These are phyloP conservation scores for Apis dorsata DNA, from an alignment of 1,140 invertebrate species.

Conservation along the genomic window DNA sequence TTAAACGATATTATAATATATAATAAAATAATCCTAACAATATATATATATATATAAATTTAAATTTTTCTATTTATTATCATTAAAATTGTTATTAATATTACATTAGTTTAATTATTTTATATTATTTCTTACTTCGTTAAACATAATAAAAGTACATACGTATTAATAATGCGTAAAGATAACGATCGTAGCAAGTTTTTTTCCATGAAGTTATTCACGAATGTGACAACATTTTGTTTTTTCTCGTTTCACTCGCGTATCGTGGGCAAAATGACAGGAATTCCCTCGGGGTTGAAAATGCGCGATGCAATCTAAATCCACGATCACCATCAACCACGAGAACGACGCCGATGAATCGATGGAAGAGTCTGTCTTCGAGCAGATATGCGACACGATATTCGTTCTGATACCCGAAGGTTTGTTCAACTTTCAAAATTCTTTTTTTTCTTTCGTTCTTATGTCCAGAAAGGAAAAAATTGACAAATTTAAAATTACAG, in stretches of 20 bases:
- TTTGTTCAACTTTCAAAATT: not conserved
- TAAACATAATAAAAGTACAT: too few species aligned
- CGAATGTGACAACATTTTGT: not conserved
- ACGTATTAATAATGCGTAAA: not conserved
- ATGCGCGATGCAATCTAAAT: slow-evolving; percentile 45
- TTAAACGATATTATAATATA: too few species aligned
- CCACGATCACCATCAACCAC: slow-evolving; percentile 20
- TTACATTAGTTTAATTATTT: too few species aligned
- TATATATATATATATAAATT: too few species aligned
- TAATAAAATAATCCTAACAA: too few species aligned
- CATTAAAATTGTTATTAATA: too few species aligned
- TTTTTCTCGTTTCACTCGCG: not conserved
- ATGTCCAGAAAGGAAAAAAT: not conserved
- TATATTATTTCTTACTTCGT: too few species aligned
- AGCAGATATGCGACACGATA: slow-evolving; percentile 54
- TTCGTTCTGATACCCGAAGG: slow-evolving; percentile 49
- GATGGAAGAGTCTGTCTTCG: slow-evolving; percentile 46
- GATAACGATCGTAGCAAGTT: not conserved
- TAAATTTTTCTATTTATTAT: too few species aligned
- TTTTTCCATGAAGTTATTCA: not conserved
- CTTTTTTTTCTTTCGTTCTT: too few species aligned
- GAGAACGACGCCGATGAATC: slow-evolving; percentile 17
- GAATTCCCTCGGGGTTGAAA: not conserved
- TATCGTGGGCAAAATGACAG: slow-evolving; percentile 11
- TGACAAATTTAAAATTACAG: not conserved